phyloP scores from a whole-genome alignment of 2,888 invertebrate genomes.

The Chironomus tentans region DNA sequence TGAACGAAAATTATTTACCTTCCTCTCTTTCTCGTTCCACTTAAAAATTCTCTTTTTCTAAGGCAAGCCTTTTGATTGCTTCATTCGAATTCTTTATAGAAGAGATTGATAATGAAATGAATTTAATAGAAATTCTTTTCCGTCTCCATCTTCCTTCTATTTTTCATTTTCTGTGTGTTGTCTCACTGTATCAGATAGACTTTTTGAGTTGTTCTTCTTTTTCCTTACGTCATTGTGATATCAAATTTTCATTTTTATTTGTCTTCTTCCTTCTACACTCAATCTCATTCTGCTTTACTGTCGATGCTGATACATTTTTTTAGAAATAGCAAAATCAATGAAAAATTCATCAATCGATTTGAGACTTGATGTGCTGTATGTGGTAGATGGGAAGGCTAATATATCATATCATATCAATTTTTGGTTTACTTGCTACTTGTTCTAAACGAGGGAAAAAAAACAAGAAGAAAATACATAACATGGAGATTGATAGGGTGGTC shows the following conservation, averaged over 20 bases:
- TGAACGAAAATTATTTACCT: background rate
- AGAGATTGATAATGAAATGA: background rate
- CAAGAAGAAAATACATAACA: background rate
- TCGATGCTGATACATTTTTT: background rate
- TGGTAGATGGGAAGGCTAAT: background rate
- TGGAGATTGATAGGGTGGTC: background rate
- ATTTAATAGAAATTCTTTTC: background rate
- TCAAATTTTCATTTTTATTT: constrained; percentile 3
- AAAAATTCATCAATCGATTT: constrained; percentile 18
- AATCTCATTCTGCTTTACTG: background rate
- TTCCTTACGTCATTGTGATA: background rate
- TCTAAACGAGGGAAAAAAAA: background rate
- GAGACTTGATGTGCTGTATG: background rate
- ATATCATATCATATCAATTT: constrained; percentile 11
- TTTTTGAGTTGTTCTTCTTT: background rate
- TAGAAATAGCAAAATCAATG: constrained; percentile 5
- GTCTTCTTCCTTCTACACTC: background rate
- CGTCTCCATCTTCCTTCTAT: background rate
- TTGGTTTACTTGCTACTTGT: background rate
- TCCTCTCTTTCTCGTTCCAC: background rate
- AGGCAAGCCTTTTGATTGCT: background rate
- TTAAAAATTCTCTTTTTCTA: background rate
- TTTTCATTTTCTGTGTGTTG: background rate
- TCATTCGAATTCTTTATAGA: background rate
- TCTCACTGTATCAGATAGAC: background rate